phyloP scores from a whole-genome alignment of 2,113 vertebrate genomes.

The Tragelaphus scriptus region DNA sequence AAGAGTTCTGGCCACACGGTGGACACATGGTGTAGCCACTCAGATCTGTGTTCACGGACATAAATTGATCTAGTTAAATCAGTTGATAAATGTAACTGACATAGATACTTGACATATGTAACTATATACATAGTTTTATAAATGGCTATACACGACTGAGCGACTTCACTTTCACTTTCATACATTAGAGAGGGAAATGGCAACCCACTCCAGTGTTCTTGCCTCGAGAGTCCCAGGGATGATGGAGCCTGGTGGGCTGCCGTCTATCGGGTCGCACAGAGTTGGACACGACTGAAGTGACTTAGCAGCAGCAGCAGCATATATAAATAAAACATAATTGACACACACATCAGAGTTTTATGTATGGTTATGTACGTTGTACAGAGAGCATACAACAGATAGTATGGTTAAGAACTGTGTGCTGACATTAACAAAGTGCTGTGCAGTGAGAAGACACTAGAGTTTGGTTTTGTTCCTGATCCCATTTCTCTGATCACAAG shows the following conservation, averaged over 20 bases:
- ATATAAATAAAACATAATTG: background rate
- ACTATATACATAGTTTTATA: background rate
- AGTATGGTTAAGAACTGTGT: background rate
- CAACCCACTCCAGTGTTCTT: too few relatives aligned
- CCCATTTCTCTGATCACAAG: background rate
- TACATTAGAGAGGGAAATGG: too few relatives aligned
- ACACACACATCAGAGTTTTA: background rate
- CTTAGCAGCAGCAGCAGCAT: too few relatives aligned
- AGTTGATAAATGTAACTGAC: background rate
- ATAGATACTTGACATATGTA: too few relatives aligned
- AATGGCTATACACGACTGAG: background rate
- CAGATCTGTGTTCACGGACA: background rate
- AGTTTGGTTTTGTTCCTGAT: background rate
- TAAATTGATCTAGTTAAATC: background rate
- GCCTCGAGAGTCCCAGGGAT: too few relatives aligned
- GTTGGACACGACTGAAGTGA: too few relatives aligned
- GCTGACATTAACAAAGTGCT: rapidly evolving
- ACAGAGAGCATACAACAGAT: background rate
- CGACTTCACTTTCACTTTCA: too few relatives aligned
- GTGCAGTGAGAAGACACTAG: background rate
- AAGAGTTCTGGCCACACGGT: background rate
- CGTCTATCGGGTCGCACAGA: too few relatives aligned
- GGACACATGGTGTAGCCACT: rapidly evolving
- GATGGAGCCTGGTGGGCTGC: too few relatives aligned
- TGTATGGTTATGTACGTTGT: background rate